Evolutionary conservation across 2,888 invertebrate genomes (phyloP).

Genomic region (Drosophila histrio): DNA sequence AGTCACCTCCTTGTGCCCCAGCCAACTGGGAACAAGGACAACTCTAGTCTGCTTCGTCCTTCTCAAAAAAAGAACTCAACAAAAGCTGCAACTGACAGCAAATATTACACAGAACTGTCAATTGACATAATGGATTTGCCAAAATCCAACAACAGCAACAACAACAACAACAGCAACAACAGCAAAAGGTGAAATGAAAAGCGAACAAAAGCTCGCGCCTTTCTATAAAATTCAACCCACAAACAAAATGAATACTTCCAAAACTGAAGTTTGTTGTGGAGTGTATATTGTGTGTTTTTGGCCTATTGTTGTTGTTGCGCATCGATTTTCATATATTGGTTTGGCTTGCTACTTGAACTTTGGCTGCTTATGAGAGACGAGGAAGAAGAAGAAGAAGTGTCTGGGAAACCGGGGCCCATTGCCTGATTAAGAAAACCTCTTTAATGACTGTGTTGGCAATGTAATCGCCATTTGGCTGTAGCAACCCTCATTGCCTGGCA

Average conservation of each 20-base stretch:
- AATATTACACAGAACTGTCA: slow-evolving; percentile 83
- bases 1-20: slow-evolving; percentile 3
- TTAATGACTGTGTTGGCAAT: slow-evolving; percentile 42
- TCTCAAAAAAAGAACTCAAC: slow-evolving; percentile 56
- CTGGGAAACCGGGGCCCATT: slow-evolving; percentile 31
- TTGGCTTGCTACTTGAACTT: slow-evolving; percentile 52
- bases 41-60: slow-evolving; percentile 30
- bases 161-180: slow-evolving; percentile 31
- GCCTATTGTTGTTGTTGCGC: slow-evolving; percentile 47
- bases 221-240: slow-evolving; percentile 34
- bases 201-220: slow-evolving; percentile 72
- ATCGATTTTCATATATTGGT: slow-evolving; percentile 61
- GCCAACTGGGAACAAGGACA: slow-evolving; percentile 21
- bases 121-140: slow-evolving; percentile 84
- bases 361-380: slow-evolving; percentile 8
- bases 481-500: slow-evolving; percentile 42
- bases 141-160: slow-evolving; percentile 56
- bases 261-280: slow-evolving; percentile 59
- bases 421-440: slow-evolving; percentile 56
- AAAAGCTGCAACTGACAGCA: slow-evolving; percentile 84
- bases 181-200: slow-evolving; percentile 66
- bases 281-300: slow-evolving; percentile 46
- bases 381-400: background rate
- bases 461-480: slow-evolving; percentile 23
- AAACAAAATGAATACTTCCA: slow-evolving; percentile 36